These are phyloP conservation scores for Frieseomelitta varia DNA, from an alignment of 1,140 invertebrate genomes.

Conservation along the genomic window DNA sequence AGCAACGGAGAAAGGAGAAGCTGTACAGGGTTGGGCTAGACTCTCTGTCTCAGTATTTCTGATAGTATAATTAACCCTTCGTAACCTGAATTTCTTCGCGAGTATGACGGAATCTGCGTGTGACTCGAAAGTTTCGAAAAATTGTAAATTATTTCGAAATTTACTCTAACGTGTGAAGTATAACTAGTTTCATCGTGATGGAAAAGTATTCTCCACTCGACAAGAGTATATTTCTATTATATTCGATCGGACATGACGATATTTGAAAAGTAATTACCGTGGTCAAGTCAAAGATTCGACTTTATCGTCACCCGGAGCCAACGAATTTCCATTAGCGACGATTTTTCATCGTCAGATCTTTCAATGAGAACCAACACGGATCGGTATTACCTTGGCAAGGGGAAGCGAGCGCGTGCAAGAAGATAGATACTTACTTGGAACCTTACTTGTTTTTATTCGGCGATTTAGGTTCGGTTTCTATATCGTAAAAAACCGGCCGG, in stretches of 20 bases:
- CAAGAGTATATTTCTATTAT: too few species aligned
- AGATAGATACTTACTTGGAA: slow-evolving; percentile 30
- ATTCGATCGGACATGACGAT: too few species aligned
- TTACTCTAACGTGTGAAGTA: too few species aligned
- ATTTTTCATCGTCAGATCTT: background rate
- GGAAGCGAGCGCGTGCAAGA: background rate
- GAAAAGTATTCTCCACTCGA: too few species aligned
- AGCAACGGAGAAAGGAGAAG: background rate
- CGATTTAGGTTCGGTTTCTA: background rate
- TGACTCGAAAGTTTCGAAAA: too few species aligned
- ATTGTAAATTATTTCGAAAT: too few species aligned
- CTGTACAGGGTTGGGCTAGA: background rate
- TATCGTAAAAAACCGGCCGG: slow-evolving; percentile 26
- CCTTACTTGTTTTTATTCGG: slow-evolving; percentile 30
- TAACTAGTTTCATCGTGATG: too few species aligned
- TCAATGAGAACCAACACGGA: background rate
- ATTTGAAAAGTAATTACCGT: too few species aligned
- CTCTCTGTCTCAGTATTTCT: too few species aligned
- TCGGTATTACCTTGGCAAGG: background rate
- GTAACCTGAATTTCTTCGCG: too few species aligned
- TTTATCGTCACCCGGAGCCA: background rate
- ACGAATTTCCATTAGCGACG: background rate
- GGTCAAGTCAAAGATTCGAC: slow-evolving; percentile 40
- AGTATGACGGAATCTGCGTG: background rate
- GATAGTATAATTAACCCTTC: too few species aligned